These are phyloP conservation scores for Dicranocentrus wangi DNA, from an alignment of 2,888 invertebrate genomes.

Conservation along the genomic window DNA sequence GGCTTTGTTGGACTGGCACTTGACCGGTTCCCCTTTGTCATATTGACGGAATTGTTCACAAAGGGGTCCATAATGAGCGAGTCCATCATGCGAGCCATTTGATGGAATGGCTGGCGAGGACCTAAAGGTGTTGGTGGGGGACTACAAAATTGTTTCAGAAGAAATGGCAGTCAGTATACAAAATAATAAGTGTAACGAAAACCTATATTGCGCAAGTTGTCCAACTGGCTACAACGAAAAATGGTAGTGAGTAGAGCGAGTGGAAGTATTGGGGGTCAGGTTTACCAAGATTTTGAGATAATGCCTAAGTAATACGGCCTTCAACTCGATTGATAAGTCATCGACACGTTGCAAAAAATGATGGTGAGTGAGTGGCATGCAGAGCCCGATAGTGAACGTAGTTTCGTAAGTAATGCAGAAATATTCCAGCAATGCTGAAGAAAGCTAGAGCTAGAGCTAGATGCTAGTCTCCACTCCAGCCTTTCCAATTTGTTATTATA, in stretches of 20 bases:
- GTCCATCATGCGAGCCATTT: conserved; percentile 85
- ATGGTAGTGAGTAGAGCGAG: not conserved
- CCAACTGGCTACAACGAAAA: too few relatives aligned
- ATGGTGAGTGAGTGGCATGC: not conserved
- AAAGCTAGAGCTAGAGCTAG: too few relatives aligned
- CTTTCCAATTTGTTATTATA: too few relatives aligned
- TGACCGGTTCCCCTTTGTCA: not conserved
- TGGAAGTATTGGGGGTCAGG: conserved; percentile 28
- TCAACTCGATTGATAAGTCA: conserved; percentile 49
- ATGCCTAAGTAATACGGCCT: conserved; percentile 25
- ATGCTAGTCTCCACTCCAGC: too few relatives aligned
- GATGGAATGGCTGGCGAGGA: conserved; percentile 75
- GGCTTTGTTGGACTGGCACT: conserved; percentile 58
- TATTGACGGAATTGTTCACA: conserved; percentile 76
- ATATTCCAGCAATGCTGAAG: too few relatives aligned
- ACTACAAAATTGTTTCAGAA: conserved; percentile 29
- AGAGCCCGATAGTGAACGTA: too few relatives aligned
- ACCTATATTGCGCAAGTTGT: too few relatives aligned
- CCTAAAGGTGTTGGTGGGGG: conserved; percentile 65
- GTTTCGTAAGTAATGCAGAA: too few relatives aligned
- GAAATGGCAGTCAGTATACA: not conserved
- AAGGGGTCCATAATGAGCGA: conserved; percentile 82
- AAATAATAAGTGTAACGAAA: too few relatives aligned
- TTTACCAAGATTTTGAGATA: conserved; percentile 19
- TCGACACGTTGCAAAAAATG: conserved; percentile 32